Base-by-base conservation (phyloP, 2,797 vertebrate genomes). In the Neopelma chrysocephalum region DNA sequence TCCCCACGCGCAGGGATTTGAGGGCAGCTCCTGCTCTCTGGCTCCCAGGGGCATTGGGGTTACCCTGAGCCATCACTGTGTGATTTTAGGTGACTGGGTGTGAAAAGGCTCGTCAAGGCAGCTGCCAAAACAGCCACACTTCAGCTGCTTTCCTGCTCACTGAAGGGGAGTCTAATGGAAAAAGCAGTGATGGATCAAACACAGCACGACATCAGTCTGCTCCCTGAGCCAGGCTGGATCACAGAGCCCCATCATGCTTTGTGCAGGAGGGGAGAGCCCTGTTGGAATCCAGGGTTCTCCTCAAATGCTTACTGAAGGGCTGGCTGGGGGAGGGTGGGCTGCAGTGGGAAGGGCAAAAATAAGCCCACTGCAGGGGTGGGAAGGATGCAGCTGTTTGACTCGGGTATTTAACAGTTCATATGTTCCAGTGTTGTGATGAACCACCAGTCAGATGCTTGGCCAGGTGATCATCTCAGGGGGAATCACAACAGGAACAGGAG, bases 221-320 rank as follows among this genome's bases (percentile, higher is more conserved):
- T 25, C 83, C 68, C 48, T 32, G 34, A 58, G 69, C 57, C 70
- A 61, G 75, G 60, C 60, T 78, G 68, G 78, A 54, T 76, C 82
- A 76, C 51, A 22, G 31, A 25, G 5, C 17, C 71, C 58, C 18
- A 9, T 58, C 17, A 3, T 0, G 0, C 71, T 72, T 1, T 32
- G 51, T 0, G 0, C 19, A 1, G 72, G 32, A 47, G 32, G 32
- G 40, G 50, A 48, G 53, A 70, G 56, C 43, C 4, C 0, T 14
- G 3, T 26, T 13, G 26, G 25, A 15, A 32, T 17, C n/a, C 40
- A 53, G 62, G 48, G 50, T 23, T 38, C 10, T 31, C 53, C 21
- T 38, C 31, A 54, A 15, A 31, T 5, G 14, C 56, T 57, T 10
- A 15, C 18, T 1, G 56, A 50, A 32, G 70, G 29, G 27, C 57